phyloP scores from a whole-genome alignment of 2,113 vertebrate species.

The Capreolus pygargus region DNA sequence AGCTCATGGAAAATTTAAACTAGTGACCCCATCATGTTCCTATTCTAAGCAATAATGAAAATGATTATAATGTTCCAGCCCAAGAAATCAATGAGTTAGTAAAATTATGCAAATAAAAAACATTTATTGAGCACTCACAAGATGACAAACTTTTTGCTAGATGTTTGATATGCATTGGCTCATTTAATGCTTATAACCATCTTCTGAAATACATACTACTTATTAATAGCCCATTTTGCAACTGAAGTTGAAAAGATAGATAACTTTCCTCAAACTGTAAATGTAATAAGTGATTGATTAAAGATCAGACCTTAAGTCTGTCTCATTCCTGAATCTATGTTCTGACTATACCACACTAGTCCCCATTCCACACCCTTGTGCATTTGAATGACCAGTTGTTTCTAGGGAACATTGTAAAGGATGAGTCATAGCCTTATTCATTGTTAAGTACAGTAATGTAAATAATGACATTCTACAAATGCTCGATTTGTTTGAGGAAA shows the following conservation, averaged over 20 bases:
- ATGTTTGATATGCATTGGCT: background rate
- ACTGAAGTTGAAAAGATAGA: background rate
- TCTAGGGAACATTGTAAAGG: background rate
- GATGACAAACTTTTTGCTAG: background rate
- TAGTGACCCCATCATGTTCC: background rate
- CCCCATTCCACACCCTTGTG: background rate
- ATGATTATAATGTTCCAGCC: background rate
- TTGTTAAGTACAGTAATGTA: background rate
- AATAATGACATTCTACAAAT: background rate
- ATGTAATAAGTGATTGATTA: background rate
- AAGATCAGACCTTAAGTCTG: background rate
- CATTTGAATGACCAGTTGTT: background rate
- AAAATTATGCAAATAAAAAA: constrained; percentile 25
- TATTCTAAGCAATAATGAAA: constrained; percentile 31
- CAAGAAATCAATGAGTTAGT: constrained; percentile 13
- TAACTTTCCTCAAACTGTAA: background rate
- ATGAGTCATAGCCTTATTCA: background rate
- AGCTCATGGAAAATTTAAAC: background rate
- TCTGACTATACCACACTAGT: background rate
- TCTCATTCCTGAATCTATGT: background rate
- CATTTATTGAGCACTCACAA: background rate
- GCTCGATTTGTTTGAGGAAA: background rate
- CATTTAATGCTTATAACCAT: background rate
- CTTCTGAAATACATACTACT: background rate
- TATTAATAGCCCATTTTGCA: background rate